Conservation (phyloP, 2,113 vertebrate species). For the Sialia sialis region DNA sequence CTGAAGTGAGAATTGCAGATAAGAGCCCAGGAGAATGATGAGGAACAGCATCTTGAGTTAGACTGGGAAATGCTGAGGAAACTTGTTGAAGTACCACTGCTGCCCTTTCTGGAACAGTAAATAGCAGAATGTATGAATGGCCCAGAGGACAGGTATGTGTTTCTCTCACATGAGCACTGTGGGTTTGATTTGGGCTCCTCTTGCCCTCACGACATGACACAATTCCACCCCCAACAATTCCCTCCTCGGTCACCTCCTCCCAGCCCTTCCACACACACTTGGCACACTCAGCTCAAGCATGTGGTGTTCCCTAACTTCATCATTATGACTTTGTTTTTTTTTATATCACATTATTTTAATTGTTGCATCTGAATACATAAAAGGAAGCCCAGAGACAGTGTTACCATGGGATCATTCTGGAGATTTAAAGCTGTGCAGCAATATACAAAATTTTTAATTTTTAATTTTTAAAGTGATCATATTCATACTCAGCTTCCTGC, state of each 20-base stretch:
- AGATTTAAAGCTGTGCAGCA: neutral
- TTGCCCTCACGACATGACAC: neutral
- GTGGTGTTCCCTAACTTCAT: slow-evolving; percentile 9
- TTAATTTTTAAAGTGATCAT: neutral
- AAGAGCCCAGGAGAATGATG: neutral
- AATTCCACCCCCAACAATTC: neutral
- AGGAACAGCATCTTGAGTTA: neutral
- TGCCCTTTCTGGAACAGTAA: neutral
- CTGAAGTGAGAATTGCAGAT: neutral
- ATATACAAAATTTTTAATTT: neutral
- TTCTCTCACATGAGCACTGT: neutral
- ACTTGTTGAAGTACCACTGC: neutral
- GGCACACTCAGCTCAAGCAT: neutral
- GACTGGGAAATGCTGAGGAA: neutral
- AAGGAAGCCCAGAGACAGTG: slow-evolving; percentile 6
- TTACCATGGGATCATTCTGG: slow-evolving; percentile 42
- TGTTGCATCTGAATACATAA: slow-evolving; percentile 15
- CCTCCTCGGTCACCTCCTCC: neutral
- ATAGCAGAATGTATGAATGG: neutral
- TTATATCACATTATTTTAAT: slow-evolving; percentile 35
- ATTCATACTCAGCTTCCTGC: neutral
- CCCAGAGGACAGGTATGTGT: neutral
- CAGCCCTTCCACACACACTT: neutral
- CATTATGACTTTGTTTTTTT: slow-evolving; percentile 7
- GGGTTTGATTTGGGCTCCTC: neutral